Evolutionary conservation across 2,797 vertebrate species (phyloP), one percentile per base, ranked within the genome.

Genomic region (Strix occidentalis): DNA sequence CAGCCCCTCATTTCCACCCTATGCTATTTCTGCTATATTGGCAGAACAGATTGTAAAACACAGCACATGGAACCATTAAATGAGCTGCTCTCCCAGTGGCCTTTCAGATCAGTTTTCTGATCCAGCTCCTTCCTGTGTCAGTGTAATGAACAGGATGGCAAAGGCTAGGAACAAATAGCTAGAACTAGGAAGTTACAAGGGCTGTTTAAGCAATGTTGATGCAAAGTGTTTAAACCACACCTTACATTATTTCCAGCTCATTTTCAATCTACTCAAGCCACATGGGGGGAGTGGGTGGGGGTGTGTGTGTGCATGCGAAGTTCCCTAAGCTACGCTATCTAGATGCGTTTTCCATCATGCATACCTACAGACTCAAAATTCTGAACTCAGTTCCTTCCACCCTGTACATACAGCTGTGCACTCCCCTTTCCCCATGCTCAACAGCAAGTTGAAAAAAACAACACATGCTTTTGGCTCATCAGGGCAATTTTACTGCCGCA

Each of bases 391-490:
- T 21, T 69, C 61, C 29, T n/a, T 66, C 29, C 20, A 74, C 24
- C 24, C 13, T 56, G 33, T 63, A 50, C 16, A 25, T 14, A 41
- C 21, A 78, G 15, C 23, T 66, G 26, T 35, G n/a, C 14, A 43
- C 3, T 5, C 25, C 8, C 13, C 24, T 48, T 68, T n/a, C 19
- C 28, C 16, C 43, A 68, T 14, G n/a, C 29, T 64, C 50, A 89
- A 45, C 6, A 57, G 33, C 33, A 87, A 46, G 8, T 35, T 41
- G 43, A 17, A 45, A 86, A 58, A 51, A 6, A 4, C 16, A 21
- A 0, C 10, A 5, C 17, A 56, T 1, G 1, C 18, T 75, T 74
- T 58, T 58, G 26, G 24, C 37, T 64, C 37, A 80, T n/a, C 11
- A 63, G 23, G 29, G 35, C 48, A 72, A 66, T 69, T 68, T 46